These are phyloP conservation scores for Epinotia ramella DNA, from an alignment of 2,888 invertebrate species.

Conservation along the genomic window DNA sequence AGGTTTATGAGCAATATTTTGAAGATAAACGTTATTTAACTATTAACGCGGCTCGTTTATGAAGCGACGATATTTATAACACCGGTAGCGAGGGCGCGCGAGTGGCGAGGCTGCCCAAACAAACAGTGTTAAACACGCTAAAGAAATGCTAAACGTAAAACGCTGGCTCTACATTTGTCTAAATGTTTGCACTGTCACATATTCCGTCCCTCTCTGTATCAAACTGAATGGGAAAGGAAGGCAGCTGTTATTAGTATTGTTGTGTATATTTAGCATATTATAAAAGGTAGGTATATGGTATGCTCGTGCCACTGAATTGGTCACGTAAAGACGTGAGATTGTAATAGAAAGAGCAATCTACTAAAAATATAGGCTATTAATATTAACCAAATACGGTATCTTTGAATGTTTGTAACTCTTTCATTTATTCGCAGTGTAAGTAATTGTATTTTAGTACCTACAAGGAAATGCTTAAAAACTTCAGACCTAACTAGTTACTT, in stretches of 20 bases:
- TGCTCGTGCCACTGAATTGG: conserved; percentile 25
- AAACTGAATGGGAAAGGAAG: conserved; percentile 12
- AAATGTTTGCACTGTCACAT: conserved; percentile 38
- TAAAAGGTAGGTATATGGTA: conserved; percentile 9
- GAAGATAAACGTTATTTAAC: conserved; percentile 63
- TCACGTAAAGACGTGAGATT: conserved; percentile 15
- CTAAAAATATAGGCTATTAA: conserved; percentile 5
- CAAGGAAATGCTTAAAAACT: background rate
- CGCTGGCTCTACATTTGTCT: conserved; percentile 36
- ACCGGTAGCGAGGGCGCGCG: conserved; percentile 50
- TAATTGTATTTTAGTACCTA: background rate
- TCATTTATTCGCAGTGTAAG: background rate
- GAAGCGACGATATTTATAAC: conserved; percentile 63
- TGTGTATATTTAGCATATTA: conserved; percentile 27
- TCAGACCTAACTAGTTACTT: background rate
- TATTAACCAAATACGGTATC: background rate
- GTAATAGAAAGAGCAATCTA: conserved; percentile 3
- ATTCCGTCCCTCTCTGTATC: conserved; percentile 16
- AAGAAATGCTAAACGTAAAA: conserved; percentile 44
- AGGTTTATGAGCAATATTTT: conserved; percentile 50
- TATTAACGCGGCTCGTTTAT: conserved; percentile 71
- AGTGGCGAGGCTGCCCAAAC: conserved; percentile 51
- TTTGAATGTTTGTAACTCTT: background rate
- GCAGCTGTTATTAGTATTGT: conserved; percentile 9
- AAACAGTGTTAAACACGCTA: conserved; percentile 44